These are phyloP conservation scores for Zaprionus davidi DNA, from an alignment of 1,140 invertebrate genomes.

Conservation along the genomic window DNA sequence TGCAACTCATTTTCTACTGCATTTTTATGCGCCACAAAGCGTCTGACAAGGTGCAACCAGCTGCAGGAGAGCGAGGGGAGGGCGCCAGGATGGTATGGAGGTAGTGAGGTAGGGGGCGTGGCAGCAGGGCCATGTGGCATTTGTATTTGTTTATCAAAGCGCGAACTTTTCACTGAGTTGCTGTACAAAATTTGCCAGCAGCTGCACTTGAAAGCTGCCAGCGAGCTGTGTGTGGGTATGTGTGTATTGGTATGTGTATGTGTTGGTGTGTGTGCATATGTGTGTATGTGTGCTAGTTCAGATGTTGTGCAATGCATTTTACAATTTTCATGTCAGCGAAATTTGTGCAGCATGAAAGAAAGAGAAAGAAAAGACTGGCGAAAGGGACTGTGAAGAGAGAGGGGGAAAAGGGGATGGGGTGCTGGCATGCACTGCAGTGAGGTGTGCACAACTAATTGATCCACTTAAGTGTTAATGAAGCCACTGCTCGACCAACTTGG, in stretches of 20 bases:
- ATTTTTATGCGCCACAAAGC: constrained; percentile 48
- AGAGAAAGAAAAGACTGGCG: not conserved
- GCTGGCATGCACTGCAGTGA: not conserved
- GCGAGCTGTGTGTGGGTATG: not conserved
- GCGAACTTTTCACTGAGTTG: constrained; percentile 57
- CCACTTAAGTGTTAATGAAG: constrained; percentile 29
- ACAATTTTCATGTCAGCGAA: constrained; percentile 48
- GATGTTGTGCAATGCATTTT: constrained; percentile 56
- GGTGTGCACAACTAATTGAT: constrained; percentile 30
- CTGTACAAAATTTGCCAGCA: constrained; percentile 62
- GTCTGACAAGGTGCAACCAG: constrained; percentile 6
- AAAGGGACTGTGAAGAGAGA: not conserved
- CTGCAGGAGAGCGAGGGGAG: not conserved
- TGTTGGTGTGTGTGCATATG: constrained; percentile 20
- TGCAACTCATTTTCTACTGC: constrained; percentile 56
- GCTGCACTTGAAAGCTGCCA: constrained; percentile 61
- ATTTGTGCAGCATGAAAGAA: constrained; percentile 17
- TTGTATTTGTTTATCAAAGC: constrained; percentile 80
- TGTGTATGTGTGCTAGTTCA: constrained; percentile 32
- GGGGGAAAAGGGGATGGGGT: not conserved
- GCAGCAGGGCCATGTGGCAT: constrained; percentile 42
- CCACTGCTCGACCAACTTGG: constrained; percentile 10
- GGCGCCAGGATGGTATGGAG: not conserved
- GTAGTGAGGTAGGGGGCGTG: constrained; percentile 1
- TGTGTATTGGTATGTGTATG: constrained; percentile 17